Evolutionary conservation across 37 sponge, comb jelly and placozoan genomes (phyloP), one percentile per base, ranked within the genome.

Genomic region (Oopsacas minuta): DNA sequence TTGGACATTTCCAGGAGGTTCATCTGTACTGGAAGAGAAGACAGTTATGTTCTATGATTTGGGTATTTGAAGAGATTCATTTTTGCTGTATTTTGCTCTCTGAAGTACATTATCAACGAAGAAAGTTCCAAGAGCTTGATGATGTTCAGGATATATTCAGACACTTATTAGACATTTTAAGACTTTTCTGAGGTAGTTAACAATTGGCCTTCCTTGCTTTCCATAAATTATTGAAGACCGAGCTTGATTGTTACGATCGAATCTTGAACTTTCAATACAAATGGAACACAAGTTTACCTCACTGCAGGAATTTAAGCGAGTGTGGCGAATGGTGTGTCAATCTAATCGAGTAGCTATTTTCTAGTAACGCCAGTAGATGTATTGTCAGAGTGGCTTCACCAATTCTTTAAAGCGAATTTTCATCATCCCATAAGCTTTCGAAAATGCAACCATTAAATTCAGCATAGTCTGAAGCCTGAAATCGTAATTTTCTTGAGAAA

Each of bases 191-290:
- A 34, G 75, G 1, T 25, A 61, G 28, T 61, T 61, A 20, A 61
- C 22, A 3, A n/a, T 20, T 25, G 75, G 75, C 5, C 75, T 3
- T 61, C 75, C 75, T 61, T 25, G 75, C 28, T 61, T 61, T 61
- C 1, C 20, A 34, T 61, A 34, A 12, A 61, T 3, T 61, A 61
- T 61, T 20, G 75, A 12, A 5, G 7, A 25, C 7, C 32, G 75
- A 3, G 75, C 75, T 20, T 12, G 75, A 61, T 12, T 61, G 22
- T n/a, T 10, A 61, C 32, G 75, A 61, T 34, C 75, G 28, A 61
- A 61, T 61, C 75, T 61, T 61, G 75, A 61, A n/a, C 75, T 61
- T 61, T 61, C 75, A 61, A 61, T 61, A 61, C 75, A 61, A 25
- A 61, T 61, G 20, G 75, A 61, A 61, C 75, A 61, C 1, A 34